A percentile compares a stretch with the other conserved stretches of the same genome.
These are phyloP conservation scores for Clarias platycephalus DNA, from an alignment of 2,797 vertebrate species.

Conservation along the genomic window DNA sequence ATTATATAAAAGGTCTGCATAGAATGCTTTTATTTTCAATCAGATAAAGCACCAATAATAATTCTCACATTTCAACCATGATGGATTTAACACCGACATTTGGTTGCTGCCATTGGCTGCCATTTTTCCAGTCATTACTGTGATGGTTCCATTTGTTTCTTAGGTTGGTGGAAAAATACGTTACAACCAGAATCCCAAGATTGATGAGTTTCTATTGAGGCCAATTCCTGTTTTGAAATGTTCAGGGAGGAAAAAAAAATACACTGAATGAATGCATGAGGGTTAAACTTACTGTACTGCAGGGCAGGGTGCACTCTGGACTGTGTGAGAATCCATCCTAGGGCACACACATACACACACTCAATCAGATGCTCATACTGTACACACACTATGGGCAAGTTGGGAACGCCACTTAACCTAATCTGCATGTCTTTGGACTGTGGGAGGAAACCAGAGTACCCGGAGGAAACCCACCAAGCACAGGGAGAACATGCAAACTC, in stretches of 20 bases:
- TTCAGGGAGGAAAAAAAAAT: neutral
- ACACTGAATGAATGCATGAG: neutral
- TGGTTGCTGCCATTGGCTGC: neutral
- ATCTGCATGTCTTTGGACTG: no score
- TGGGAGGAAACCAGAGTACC: no score
- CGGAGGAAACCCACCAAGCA: no score
- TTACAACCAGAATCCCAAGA: neutral
- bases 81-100: neutral
- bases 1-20: no score
- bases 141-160: neutral
- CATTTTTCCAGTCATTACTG: neutral
- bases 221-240: constrained; percentile 1
- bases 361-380: no score
- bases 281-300: neutral
- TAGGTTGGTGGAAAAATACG: neutral
- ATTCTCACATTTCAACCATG: neutral
- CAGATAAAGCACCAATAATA: neutral
- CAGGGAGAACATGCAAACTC: no score
- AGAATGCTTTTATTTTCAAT: neutral
- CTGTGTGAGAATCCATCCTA: no score
- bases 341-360: no score
- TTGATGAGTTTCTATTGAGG: neutral
- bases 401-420: no score
- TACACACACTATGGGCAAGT: no score
- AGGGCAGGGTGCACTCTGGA: no score